Base-by-base conservation (phyloP, 1,140 invertebrate species). In the Nautilus pompilius region DNA sequence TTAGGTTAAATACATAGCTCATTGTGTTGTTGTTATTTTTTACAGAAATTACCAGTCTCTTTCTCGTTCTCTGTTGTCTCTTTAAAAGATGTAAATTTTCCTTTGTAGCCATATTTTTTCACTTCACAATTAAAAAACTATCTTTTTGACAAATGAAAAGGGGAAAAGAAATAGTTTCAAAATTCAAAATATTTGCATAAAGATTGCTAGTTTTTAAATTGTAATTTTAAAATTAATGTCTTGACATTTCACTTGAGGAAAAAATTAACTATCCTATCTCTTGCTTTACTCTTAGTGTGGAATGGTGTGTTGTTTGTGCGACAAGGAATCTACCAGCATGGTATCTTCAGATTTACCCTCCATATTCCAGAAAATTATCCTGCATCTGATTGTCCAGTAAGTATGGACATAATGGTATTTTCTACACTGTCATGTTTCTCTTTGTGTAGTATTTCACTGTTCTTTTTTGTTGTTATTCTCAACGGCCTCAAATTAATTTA, bases 301-400 rank as follows among this genome's bases (percentile, higher is more conserved):
- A 94, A 91, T 86, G 95, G 94, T 65, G 90, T 96, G 17, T 87
- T 96, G 73, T 97, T 96, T 85, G 87, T 96, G 60, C 87, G 92
- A 71, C 88, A 90, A 80, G 93, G 93, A 24, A 83, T 89, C 58
- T 98, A 96, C 83, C 88, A 90, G 84, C 91, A 91, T 63, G 93
- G 90, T 63, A 86, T 96, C 20, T 95, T 96, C 77, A 88, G 93
- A 71, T 97, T 97, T 82, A 90, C 87, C 58, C 84, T 98, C 64
- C 86, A 87, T 59, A 87, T 98, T 77, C 91, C 93, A 64, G 90
- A 93, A 70, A 90, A 89, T 71, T 97, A 95, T 84, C 94, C 94
- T 20, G 89, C 93, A 83, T 89, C 90, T 70, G 89, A 89, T 79
- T 89, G 89, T 80, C 91, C 93, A 67, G 90, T 93, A 86, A 88